Evolutionary conservation across 2,888 invertebrate species (phyloP).

Genomic region (Volucella zonaria): DNA sequence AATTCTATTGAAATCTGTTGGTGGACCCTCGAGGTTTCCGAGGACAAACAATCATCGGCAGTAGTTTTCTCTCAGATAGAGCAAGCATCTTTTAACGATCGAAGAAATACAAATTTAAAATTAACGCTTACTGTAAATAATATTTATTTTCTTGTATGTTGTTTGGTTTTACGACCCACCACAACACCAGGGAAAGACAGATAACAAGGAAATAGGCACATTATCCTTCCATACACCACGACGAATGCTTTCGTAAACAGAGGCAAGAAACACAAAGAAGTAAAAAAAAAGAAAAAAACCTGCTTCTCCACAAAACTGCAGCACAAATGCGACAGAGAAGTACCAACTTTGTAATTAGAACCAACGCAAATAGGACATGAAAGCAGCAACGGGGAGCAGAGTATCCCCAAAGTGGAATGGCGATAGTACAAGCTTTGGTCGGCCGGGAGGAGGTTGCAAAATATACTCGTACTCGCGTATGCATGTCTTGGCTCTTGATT

Average conservation of each 20-base stretch:
- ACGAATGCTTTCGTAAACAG: not conserved
- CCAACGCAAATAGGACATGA: slow-evolving; percentile 73
- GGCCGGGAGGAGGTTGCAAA: slow-evolving; percentile 7
- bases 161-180: not conserved
- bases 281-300: not conserved
- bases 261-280: slow-evolving; percentile 6
- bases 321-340: slow-evolving; percentile 69
- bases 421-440: not conserved
- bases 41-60: too few relatives aligned
- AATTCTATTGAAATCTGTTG: too few relatives aligned
- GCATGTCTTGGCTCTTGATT: slow-evolving; percentile 72
- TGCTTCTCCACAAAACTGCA: slow-evolving; percentile 58
- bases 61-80: not conserved
- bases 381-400: slow-evolving; percentile 28
- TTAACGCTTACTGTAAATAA: slow-evolving; percentile 67
- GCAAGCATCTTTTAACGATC: slow-evolving; percentile 34
- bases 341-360: slow-evolving; percentile 73
- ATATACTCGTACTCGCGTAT: slow-evolving; percentile 53
- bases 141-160: slow-evolving; percentile 61
- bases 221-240: slow-evolving; percentile 58
- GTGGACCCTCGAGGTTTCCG: too few relatives aligned
- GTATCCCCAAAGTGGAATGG: slow-evolving; percentile 31
- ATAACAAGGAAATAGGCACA: slow-evolving; percentile 73
- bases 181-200: slow-evolving; percentile 32
- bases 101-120: slow-evolving; percentile 66